A percentile compares a stretch with the other conserved stretches of the same genome.
Evolutionary conservation across 2,888 invertebrate genomes (phyloP).

Genomic region (Eremobia ochroleuca): DNA sequence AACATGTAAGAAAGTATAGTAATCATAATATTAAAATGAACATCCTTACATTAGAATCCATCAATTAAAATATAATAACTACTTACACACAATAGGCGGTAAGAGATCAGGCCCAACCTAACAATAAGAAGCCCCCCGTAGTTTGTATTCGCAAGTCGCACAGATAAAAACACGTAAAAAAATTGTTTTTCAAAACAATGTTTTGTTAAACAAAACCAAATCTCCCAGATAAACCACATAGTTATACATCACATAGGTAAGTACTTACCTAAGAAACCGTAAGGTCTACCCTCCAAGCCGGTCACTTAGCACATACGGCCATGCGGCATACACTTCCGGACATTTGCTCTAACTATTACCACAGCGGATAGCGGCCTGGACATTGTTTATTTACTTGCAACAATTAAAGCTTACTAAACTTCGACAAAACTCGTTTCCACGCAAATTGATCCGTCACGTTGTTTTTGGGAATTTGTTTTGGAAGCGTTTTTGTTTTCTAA

Average conservation of each 20-base stretch:
- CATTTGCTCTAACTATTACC: conserved; percentile 33
- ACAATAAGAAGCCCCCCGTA: too few relatives aligned
- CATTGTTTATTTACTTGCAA: conserved; percentile 24
- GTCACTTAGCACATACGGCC: conserved; percentile 53
- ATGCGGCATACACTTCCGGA: conserved; percentile 33
- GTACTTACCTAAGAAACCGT: conserved; percentile 31
- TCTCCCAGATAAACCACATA: not conserved
- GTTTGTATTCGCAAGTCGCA: not conserved
- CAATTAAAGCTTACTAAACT: conserved; percentile 14
- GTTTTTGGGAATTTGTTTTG: not conserved
- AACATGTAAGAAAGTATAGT: not conserved
- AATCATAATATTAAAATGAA: not conserved
- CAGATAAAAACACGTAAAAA: not conserved
- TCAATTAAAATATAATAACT: not conserved
- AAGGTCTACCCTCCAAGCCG: conserved; percentile 9
- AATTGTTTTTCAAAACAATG: not conserved
- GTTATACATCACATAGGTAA: not conserved
- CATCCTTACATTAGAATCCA: not conserved
- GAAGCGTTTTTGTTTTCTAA: conserved; percentile 7
- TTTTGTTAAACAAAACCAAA: not conserved
- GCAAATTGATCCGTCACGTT: conserved; percentile 7
- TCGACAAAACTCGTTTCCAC: conserved; percentile 11
- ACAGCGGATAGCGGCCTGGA: conserved; percentile 5
- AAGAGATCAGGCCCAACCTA: not conserved
- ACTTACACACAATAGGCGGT: not conserved